These are phyloP conservation scores for Trichopria drosophilae DNA, from an alignment of 2,888 invertebrate species.

Conservation along the genomic window DNA sequence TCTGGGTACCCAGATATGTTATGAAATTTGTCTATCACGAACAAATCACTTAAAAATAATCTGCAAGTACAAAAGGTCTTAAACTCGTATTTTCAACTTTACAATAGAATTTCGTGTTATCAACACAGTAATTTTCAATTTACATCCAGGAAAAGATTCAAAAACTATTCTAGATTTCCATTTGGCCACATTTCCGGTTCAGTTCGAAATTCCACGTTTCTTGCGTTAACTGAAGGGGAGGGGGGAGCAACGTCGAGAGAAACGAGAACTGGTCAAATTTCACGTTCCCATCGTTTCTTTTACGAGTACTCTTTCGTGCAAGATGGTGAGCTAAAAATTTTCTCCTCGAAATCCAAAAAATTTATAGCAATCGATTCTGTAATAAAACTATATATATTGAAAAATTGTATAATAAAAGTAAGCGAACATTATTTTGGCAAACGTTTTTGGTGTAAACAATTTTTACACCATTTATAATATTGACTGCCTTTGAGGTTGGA, in stretches of 20 bases:
- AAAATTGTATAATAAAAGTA: background rate
- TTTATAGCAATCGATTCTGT: constrained; percentile 37
- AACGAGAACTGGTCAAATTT: constrained; percentile 23
- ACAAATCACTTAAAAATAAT: too few species aligned
- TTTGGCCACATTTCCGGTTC: constrained; percentile 26
- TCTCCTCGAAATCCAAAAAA: constrained; percentile 41
- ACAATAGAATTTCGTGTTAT: too few species aligned
- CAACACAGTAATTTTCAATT: too few species aligned
- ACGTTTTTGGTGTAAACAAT: constrained; percentile 14
- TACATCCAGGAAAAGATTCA: too few species aligned
- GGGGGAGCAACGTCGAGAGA: too few species aligned
- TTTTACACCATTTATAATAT: constrained; percentile 1
- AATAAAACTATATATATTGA: constrained; percentile 13
- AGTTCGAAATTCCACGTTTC: too few species aligned
- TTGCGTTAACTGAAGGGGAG: too few species aligned
- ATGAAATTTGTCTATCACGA: too few species aligned
- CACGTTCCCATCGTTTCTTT: constrained; percentile 36
- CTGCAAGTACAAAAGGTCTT: too few species aligned
- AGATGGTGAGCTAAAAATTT: constrained; percentile 47
- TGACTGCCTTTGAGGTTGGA: constrained; percentile 19
- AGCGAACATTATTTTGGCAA: constrained; percentile 9
- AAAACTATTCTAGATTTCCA: constrained; percentile 14
- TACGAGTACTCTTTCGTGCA: constrained; percentile 43
- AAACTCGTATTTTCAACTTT: too few species aligned
- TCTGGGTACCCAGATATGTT: too few species aligned